These are phyloP conservation scores for Molossus alvarezi DNA, from an alignment of 2,797 vertebrate species.

Conservation along the genomic window DNA sequence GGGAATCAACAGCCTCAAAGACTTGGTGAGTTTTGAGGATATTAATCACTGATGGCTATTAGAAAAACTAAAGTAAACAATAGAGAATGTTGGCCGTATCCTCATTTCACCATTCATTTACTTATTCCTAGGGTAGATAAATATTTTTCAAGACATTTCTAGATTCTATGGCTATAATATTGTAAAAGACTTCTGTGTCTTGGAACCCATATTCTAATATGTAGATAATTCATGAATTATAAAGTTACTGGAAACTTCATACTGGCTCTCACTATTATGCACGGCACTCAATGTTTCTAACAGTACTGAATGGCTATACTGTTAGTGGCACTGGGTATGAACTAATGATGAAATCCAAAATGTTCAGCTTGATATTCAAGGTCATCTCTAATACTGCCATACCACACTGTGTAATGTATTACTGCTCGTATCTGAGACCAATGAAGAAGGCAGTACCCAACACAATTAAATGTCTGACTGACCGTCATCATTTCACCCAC, in stretches of 20 bases:
- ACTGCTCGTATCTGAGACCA: neutral
- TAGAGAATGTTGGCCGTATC: neutral
- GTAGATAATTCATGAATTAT: neutral
- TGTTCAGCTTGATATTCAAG: neutral
- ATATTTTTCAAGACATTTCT: conserved; percentile 34
- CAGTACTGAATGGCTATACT: neutral
- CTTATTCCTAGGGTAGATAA: neutral
- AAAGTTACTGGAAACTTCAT: neutral
- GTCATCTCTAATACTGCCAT: neutral
- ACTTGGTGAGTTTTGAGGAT: neutral
- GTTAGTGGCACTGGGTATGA: neutral
- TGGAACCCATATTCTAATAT: neutral
- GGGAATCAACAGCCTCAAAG: neutral
- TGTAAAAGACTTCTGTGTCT: neutral
- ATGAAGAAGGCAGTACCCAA: neutral
- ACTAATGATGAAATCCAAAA: neutral
- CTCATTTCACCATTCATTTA: neutral
- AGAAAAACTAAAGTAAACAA: conserved; percentile 5
- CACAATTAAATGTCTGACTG: neutral
- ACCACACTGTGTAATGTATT: neutral
- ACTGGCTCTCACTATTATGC: neutral
- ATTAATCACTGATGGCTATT: neutral
- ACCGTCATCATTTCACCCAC: neutral
- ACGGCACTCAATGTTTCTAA: neutral
- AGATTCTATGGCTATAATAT: neutral